These are phyloP conservation scores for Cryptus armator DNA, from an alignment of 2,888 invertebrate species.

Conservation along the genomic window DNA sequence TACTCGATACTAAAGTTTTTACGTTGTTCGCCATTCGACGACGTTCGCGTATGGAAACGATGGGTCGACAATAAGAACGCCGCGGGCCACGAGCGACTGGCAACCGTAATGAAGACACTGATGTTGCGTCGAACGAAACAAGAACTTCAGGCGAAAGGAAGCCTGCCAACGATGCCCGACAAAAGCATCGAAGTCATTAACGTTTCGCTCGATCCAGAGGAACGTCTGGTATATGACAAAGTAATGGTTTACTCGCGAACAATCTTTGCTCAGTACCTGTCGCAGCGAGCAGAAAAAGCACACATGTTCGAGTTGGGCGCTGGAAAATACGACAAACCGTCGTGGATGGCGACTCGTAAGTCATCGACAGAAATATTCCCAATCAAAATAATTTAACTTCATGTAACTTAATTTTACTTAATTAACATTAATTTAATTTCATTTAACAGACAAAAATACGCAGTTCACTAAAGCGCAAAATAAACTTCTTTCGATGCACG, in stretches of 20 bases:
- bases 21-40: conserved; percentile 95
- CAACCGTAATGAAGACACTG: conserved; percentile 93
- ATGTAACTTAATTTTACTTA: not conserved
- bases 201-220: conserved; percentile 89
- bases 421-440: not conserved
- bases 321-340: conserved; percentile 55
- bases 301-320: conserved; percentile 75
- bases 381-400: not conserved
- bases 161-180: conserved; percentile 88
- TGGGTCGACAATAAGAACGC: conserved; percentile 95
- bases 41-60: conserved; percentile 94
- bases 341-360: conserved; percentile 49
- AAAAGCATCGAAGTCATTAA: conserved; percentile 87
- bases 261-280: conserved; percentile 91
- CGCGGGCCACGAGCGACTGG: conserved; percentile 93
- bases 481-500: conserved; percentile 78
- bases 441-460: conserved; percentile 72
- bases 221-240: conserved; percentile 92
- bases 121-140: conserved; percentile 95
- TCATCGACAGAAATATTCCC: not conserved
- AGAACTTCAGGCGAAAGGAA: conserved; percentile 90
- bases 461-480: conserved; percentile 82
- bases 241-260: conserved; percentile 90
- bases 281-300: conserved; percentile 91
- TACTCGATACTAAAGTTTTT: conserved; percentile 94